Percentiles rank a stretch among this genome's conserved stretches.
Conservation (phyloP, 2,113 vertebrate genomes). For the Rhipidura dahli region DNA sequence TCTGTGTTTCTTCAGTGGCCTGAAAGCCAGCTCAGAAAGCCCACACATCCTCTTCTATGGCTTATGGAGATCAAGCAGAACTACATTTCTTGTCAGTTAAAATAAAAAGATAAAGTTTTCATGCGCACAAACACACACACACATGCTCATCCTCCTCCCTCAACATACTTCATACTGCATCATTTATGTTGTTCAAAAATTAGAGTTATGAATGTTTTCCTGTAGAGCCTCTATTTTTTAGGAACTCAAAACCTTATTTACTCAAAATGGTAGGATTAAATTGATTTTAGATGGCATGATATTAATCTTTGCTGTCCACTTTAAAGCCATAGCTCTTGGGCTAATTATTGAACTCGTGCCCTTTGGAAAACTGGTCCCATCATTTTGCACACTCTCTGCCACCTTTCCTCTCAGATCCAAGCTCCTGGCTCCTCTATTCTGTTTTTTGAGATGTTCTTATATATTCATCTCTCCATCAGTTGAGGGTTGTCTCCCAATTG, state of each 20-base stretch:
- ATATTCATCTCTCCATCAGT: neutral
- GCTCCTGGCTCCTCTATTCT: neutral
- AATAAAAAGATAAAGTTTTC: neutral
- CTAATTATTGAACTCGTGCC: rapidly evolving
- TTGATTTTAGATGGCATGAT: neutral
- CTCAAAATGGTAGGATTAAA: neutral
- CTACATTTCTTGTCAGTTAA: neutral
- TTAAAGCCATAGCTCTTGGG: neutral
- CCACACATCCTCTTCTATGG: neutral
- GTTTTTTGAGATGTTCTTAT: neutral
- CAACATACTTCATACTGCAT: neutral
- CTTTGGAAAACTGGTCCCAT: neutral
- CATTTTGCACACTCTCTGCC: neutral
- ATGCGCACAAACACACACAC: neutral
- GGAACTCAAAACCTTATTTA: neutral
- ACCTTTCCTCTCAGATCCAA: neutral
- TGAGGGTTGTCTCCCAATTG: neutral
- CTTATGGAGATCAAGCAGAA: neutral
- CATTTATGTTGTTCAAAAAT: neutral
- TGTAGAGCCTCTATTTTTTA: neutral
- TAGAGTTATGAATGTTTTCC: neutral
- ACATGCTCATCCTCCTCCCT: neutral
- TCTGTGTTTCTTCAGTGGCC: neutral
- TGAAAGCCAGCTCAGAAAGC: neutral
- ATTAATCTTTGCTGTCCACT: neutral